Conservation (phyloP, 2,888 invertebrate species). For the Girardia tigrina region DNA sequence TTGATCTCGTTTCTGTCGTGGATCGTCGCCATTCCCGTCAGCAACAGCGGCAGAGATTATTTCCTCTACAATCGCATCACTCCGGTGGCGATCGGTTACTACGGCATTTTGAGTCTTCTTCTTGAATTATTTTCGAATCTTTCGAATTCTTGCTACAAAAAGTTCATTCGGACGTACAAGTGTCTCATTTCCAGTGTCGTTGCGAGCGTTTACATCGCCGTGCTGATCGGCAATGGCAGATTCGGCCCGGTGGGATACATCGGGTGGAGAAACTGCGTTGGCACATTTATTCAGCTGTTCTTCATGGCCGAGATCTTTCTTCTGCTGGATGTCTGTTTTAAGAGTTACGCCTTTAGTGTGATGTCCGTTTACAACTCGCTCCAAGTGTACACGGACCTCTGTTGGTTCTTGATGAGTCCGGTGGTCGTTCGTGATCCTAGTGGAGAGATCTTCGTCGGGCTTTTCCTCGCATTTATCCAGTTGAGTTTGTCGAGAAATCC, state of each 20-base stretch:
- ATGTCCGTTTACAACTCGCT: neutral
- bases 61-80: neutral
- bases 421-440: neutral
- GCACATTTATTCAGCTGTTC: neutral
- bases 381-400: neutral
- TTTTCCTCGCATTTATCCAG: neutral
- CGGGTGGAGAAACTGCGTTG: neutral
- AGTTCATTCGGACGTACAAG: neutral
- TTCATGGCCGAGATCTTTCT: neutral
- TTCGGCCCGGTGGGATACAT: neutral
- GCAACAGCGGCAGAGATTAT: neutral
- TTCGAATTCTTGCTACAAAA: neutral
- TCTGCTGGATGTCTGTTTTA: neutral
- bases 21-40: neutral
- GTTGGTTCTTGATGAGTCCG: neutral
- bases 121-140: neutral
- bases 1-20: neutral
- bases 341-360: neutral
- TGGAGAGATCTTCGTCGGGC: neutral
- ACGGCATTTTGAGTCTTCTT: neutral
- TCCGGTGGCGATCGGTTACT: neutral
- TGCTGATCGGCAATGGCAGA: neutral
- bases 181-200: neutral
- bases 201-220: neutral
- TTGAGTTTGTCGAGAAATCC: neutral